Evolutionary conservation across 2,113 vertebrate species (phyloP).

Genomic region (Aplodontia rufa): DNA sequence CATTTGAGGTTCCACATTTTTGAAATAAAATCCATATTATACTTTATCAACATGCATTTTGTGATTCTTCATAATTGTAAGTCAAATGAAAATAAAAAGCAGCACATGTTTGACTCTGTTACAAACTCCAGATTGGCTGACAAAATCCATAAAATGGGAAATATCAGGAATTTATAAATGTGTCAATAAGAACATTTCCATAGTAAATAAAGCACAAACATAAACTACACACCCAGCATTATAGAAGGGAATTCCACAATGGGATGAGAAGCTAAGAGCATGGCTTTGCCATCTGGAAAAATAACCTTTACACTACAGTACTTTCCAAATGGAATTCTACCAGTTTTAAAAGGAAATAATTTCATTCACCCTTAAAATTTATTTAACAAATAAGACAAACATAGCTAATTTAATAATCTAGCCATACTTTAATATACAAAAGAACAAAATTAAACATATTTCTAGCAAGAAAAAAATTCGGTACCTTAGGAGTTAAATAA

Average conservation of each 20-base stretch:
- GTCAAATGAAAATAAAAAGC: constrained; percentile 6
- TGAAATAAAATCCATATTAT: neutral
- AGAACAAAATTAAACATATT: neutral
- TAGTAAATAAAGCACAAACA: neutral
- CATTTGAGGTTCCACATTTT: neutral
- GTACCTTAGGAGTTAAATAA: neutral
- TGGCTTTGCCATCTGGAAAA: neutral
- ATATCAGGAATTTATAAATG: neutral
- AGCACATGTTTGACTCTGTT: neutral
- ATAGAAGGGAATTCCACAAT: neutral
- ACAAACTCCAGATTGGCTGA: neutral
- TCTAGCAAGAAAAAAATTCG: neutral
- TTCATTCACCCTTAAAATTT: neutral
- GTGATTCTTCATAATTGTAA: constrained; percentile 7
- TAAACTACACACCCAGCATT: neutral
- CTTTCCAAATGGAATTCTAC: neutral
- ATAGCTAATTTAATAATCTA: neutral
- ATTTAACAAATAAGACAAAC: neutral
- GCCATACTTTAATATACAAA: neutral
- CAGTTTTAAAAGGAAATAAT: neutral
- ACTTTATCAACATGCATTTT: neutral
- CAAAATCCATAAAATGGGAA: neutral
- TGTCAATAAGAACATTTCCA: neutral
- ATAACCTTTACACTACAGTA: neutral
- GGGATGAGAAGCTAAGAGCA: neutral